Evolutionary conservation across 2,888 invertebrate genomes (phyloP).

Genomic region (Trypoxylon attenuatum): DNA sequence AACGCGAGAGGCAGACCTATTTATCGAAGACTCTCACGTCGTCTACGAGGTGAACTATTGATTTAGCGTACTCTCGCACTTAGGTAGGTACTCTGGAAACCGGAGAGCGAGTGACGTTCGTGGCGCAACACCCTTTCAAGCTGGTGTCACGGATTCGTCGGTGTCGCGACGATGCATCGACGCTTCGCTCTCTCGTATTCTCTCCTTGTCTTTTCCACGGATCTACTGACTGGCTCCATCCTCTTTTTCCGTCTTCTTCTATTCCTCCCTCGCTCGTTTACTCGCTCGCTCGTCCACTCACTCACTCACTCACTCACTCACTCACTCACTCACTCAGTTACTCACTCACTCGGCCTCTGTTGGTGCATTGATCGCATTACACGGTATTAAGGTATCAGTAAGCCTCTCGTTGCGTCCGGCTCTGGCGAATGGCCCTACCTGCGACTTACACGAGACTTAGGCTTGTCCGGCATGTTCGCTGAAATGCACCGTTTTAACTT

Average conservation of each 20-base stretch:
- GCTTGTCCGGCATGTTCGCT: constrained; percentile 38
- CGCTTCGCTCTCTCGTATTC: constrained; percentile 1
- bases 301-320: neutral
- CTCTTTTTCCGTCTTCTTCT: constrained; percentile 2
- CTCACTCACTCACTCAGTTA: neutral
- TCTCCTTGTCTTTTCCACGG: constrained; percentile 26
- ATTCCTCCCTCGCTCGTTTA: constrained; percentile 28
- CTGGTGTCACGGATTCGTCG: constrained; percentile 46
- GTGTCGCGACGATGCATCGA: constrained; percentile 14
- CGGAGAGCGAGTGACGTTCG: constrained; percentile 40
- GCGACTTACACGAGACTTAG: constrained; percentile 63
- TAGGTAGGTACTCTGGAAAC: constrained; percentile 46
- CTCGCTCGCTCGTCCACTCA: constrained; percentile 14
- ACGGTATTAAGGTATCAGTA: constrained; percentile 71
- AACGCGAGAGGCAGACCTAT: constrained; percentile 14
- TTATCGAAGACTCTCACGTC: constrained; percentile 55
- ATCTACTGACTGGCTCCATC: neutral
- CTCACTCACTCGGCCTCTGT: constrained; percentile 32
- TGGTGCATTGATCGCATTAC: constrained; percentile 73
- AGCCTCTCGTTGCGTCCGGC: constrained; percentile 62
- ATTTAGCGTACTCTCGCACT: constrained; percentile 57
- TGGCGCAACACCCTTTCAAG: constrained; percentile 41
- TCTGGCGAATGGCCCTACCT: constrained; percentile 35
- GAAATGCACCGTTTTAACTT: constrained; percentile 40
- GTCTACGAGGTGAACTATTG: constrained; percentile 59